These are phyloP conservation scores for Cephus spinipes DNA, from an alignment of 2,888 invertebrate species.

Conservation along the genomic window DNA sequence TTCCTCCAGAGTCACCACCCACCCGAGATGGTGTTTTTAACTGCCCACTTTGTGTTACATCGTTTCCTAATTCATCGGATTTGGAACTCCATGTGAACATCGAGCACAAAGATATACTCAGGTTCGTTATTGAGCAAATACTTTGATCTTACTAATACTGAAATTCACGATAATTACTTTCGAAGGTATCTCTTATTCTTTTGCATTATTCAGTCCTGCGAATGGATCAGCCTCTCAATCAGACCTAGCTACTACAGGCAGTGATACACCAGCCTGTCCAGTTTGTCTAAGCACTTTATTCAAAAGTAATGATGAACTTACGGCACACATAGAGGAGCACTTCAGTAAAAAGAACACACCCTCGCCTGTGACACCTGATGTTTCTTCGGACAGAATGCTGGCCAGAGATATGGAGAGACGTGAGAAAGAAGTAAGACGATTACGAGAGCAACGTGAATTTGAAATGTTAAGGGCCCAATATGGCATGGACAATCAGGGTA, in stretches of 20 bases:
- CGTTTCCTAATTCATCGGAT: conserved; percentile 80
- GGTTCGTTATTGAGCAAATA: conserved; percentile 66
- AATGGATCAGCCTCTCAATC: conserved; percentile 57
- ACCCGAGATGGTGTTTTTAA: conserved; percentile 69
- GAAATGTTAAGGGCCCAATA: conserved; percentile 85
- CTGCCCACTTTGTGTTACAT: conserved; percentile 83
- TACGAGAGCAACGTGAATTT: conserved; percentile 84
- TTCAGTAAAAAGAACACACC: conserved; percentile 70
- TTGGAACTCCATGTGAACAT: conserved; percentile 88
- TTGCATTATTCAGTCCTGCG: conserved; percentile 49
- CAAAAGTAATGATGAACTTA: conserved; percentile 71
- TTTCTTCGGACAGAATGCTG: conserved; percentile 68
- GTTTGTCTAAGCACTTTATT: conserved; percentile 66
- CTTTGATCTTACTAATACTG: not conserved
- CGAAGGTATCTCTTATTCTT: not conserved
- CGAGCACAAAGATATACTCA: conserved; percentile 84
- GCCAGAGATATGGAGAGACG: conserved; percentile 71
- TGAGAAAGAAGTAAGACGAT: conserved; percentile 76
- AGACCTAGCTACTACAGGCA: conserved; percentile 57
- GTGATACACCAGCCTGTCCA: conserved; percentile 64
- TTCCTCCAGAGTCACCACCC: conserved; percentile 65
- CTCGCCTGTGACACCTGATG: conserved; percentile 66
- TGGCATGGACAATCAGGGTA: conserved; percentile 90
- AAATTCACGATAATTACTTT: not conserved
- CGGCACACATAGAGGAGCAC: conserved; percentile 84